Percentiles rank a stretch among this genome's conserved stretches.
Evolutionary conservation across 2,797 vertebrate species (phyloP).

Genomic region (Amphiprion clarkii): DNA sequence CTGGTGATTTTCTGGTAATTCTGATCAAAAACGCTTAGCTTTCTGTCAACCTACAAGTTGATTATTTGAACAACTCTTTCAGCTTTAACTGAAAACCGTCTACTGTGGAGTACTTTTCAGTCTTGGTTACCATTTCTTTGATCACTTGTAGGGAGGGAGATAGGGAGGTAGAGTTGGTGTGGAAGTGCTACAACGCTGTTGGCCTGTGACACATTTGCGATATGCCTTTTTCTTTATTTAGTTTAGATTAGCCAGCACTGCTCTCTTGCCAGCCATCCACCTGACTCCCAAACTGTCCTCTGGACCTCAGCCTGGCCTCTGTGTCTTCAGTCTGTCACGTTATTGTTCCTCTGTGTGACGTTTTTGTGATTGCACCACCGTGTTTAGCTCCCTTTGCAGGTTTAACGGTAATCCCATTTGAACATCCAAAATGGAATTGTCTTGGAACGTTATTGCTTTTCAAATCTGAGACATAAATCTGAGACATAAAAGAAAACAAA

Average conservation of each 20-base stretch:
- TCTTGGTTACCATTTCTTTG: not conserved
- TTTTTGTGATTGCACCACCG: conserved; percentile 26
- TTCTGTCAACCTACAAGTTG: not conserved
- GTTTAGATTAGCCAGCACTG: not conserved
- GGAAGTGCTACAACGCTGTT: not conserved
- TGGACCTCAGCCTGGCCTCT: conserved; percentile 12
- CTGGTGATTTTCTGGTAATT: not conserved
- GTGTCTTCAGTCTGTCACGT: conserved; percentile 20
- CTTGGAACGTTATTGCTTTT: conserved; percentile 25
- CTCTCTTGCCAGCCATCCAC: not conserved
- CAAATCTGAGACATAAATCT: not conserved
- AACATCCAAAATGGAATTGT: conserved; percentile 4
- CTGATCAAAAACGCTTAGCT: not conserved
- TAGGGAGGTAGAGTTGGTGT: no score
- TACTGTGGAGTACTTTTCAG: not conserved
- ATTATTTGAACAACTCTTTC: not conserved
- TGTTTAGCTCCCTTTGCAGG: not conserved
- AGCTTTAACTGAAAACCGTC: not conserved
- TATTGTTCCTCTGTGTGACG: conserved; percentile 17
- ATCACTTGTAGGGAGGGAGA: no score
- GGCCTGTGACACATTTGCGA: not conserved
- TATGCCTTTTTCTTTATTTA: not conserved
- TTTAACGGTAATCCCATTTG: conserved; percentile 45
- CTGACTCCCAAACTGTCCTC: not conserved
- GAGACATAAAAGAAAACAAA: conserved; percentile 21